phyloP scores from a whole-genome alignment of 2,113 vertebrate species.

The Genyomyrus donnyi region DNA sequence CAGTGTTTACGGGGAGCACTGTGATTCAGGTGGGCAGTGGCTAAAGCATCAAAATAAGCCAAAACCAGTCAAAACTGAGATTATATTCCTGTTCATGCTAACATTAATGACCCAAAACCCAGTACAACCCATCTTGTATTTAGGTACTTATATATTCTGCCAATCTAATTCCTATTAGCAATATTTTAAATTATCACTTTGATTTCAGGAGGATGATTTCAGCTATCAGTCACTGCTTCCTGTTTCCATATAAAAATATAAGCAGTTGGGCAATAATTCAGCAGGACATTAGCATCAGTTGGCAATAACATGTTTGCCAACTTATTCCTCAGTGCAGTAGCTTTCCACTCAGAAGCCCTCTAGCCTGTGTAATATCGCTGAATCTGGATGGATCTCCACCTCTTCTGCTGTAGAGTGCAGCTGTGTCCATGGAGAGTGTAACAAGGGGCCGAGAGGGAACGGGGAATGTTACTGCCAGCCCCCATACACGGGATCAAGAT shows the following conservation, averaged over 20 bases:
- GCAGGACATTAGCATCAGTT: not conserved
- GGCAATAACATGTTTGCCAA: not conserved
- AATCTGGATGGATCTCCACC: not conserved
- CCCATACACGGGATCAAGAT: slow-evolving; percentile 73
- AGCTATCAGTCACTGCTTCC: not conserved
- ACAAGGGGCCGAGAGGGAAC: slow-evolving; percentile 56
- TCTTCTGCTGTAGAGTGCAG: slow-evolving; percentile 63
- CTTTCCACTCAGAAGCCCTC: not conserved
- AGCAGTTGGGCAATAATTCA: not conserved
- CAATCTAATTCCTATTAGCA: not conserved
- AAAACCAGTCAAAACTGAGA: not conserved
- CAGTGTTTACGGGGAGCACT: slow-evolving; percentile 66
- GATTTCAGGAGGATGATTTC: not conserved
- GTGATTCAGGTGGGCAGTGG: slow-evolving; percentile 65
- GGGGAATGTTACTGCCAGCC: slow-evolving; percentile 80
- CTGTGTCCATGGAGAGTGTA: slow-evolving; percentile 75
- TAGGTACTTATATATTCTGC: not conserved
- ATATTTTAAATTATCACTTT: not conserved
- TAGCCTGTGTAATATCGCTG: not conserved
- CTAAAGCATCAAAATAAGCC: not conserved
- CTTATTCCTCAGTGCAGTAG: not conserved
- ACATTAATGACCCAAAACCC: not conserved
- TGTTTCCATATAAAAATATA: not conserved
- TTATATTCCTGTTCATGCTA: not conserved
- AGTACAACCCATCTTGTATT: not conserved